Base-by-base conservation (phyloP, 2,888 invertebrate species). In the Agrotis ipsilon region DNA sequence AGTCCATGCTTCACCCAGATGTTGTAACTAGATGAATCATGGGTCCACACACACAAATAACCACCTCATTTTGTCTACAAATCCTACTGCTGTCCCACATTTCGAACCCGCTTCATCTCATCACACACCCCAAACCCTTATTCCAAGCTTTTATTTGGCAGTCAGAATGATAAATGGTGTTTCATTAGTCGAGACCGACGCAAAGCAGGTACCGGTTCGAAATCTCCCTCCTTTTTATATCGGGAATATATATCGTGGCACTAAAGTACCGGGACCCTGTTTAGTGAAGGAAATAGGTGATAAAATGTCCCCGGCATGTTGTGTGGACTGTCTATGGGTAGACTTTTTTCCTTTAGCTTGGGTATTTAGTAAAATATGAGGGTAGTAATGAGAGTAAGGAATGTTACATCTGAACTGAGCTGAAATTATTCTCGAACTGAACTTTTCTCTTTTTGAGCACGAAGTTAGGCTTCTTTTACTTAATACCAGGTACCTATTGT, bases 101-200 rank as follows among this genome's bases (percentile, higher is more conserved):
- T 3, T 2, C 3, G 9, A 7, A n/a, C 5, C 18, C 81, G 84
- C 79, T 63, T 58, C 9, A 65, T 57, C 68, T 27, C 49, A 19
- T 21, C 24, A 64, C 70, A 75, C 66, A 64, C 39, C 1, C 77
- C 82, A 75, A 49, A 0, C 27, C 63, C 85, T 86, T 85, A 86
- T 86, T 86, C 87, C 85, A 88, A 89, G 90, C 91, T 91, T 93
- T 93, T 93, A 94, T 94, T 94, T 93, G 93, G 93, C 93, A 92
- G 91, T 89, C 88, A 87, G 90, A 91, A 93, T 95, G 94, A 94
- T 93, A 94, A 94, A 95, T 93, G 92, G 88, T 88, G 88, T 94
- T 94, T 95, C 94, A 95, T 95, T 94, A 94, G 92, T 88, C 91
- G 88, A 84, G 85, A 86, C 86, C 87, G 86, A 87, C 82, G 84